Evolutionary conservation across 2,797 vertebrate genomes (phyloP), one percentile per base, ranked within the genome.

Genomic region (Intellagama lesueurii): DNA sequence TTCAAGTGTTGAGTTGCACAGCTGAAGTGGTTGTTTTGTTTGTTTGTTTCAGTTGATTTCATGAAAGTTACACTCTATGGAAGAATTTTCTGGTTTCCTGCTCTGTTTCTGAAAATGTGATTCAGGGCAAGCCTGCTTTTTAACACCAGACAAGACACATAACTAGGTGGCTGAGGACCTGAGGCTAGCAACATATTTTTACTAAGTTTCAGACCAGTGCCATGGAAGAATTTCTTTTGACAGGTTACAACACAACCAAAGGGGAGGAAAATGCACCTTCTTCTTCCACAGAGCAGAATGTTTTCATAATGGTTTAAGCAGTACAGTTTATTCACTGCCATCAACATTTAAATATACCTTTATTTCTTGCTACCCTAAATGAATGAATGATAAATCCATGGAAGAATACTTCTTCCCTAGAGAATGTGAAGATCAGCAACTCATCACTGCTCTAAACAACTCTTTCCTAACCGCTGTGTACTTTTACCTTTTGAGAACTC

Each of bases 291-390:
- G 47, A 44, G 7, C 49, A 60, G 52, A 40, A 12, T 60, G 30
- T 91, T 93, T 89, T 16, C 69, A 77, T 73, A 92, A 92, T 93
- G 85, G 91, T 91, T 93, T 91, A 79, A 92, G 91, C 91, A 92
- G 92, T 93, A 84, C 35, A 82, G 72, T 89, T 93, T 94, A 85
- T 64, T 82, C 7, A 64, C 90, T 90, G 91, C 82, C 86, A 91
- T 90, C 81, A 32, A 87, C 84, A 92, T 35, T 86, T 72, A 40
- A 91, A 90, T 88, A 56, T 40, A 56, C 88, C 87, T 91, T 88
- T 86, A 89, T 93, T 93, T 93, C 91, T 91, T 47, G 16, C 0
- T 87, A 85, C 47, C 87, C 40, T 93, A 72, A 35, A 19, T 0
- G 14, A 88, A 69, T 77, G 60, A 88, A 60, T 79, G 78, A 81